Conservation (phyloP, 1,140 invertebrate genomes). For the Myzus persicae region DNA sequence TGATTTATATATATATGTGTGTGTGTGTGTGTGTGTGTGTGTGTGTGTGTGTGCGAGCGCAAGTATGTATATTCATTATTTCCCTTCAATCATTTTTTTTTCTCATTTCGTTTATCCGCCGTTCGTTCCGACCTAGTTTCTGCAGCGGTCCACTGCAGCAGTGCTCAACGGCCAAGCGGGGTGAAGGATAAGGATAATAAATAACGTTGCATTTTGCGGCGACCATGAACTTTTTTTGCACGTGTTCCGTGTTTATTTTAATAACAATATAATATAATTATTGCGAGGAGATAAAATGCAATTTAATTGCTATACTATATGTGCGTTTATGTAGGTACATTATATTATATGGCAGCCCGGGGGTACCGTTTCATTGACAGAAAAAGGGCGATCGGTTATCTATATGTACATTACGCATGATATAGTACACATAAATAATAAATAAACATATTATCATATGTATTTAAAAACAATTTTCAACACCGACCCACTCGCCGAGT, state of each 20-base stretch:
- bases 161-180: not conserved
- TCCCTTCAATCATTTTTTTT: slow-evolving; percentile 32
- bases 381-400: slow-evolving; percentile 22
- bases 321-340: not conserved
- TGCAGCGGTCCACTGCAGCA: not conserved
- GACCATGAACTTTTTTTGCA: slow-evolving; percentile 39
- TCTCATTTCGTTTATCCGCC: not conserved
- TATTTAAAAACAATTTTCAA: not conserved
- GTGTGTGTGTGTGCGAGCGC: not conserved
- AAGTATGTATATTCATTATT: not conserved
- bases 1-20: not conserved
- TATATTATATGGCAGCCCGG: not conserved
- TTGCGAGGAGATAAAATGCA: not conserved
- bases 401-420: not conserved
- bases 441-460: not conserved
- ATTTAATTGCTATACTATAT: not conserved
- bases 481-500: not conserved
- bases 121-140: slow-evolving; percentile 22
- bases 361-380: not conserved
- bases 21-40: too few relatives aligned
- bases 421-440: not conserved
- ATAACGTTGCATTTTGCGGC: slow-evolving; percentile 4
- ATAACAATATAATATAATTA: not conserved
- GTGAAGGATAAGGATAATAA: slow-evolving; percentile 32
- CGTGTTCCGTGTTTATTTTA: slow-evolving; percentile 37